Conservation (phyloP, 2,888 invertebrate species). For the Dusona sp. region DNA sequence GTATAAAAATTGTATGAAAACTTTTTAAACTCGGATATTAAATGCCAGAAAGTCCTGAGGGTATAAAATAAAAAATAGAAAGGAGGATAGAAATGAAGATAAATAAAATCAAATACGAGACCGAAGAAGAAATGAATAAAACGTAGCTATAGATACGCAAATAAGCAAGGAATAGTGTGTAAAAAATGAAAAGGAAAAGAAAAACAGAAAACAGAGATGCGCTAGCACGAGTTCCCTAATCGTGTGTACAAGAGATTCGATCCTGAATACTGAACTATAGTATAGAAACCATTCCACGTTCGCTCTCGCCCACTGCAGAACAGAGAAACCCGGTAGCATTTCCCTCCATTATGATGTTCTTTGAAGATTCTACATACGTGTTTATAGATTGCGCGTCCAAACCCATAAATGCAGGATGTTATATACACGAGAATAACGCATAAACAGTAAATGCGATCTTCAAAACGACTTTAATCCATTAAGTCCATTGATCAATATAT, state of each 20-base stretch:
- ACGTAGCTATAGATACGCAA: too few relatives aligned
- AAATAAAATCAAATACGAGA: not conserved
- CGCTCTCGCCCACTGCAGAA: conserved; percentile 15
- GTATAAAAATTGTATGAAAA: not conserved
- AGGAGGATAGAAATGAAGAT: not conserved
- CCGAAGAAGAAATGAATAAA: not conserved
- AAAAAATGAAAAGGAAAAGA: conserved; percentile 6
- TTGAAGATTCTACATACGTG: conserved; percentile 23
- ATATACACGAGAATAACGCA: not conserved
- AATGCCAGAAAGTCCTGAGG: not conserved
- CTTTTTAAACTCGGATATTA: not conserved
- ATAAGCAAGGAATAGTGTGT: not conserved
- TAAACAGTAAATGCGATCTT: not conserved
- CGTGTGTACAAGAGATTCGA: conserved; percentile 40
- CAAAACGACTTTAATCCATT: conserved; percentile 11
- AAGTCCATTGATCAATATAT: conserved; percentile 2
- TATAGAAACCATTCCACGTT: conserved; percentile 38
- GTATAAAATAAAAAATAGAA: not conserved
- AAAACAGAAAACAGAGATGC: not conserved
- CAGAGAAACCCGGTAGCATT: conserved; percentile 11
- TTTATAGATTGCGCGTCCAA: not conserved
- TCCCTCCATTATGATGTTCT: conserved; percentile 32
- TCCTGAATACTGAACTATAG: conserved; percentile 32
- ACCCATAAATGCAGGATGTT: not conserved
- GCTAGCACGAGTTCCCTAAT: conserved; percentile 51